A percentile compares a stretch with the other conserved stretches of the same genome.
These are phyloP conservation scores for Onthophagus sagittarius DNA, from an alignment of 2,888 invertebrate species.

Conservation along the genomic window DNA sequence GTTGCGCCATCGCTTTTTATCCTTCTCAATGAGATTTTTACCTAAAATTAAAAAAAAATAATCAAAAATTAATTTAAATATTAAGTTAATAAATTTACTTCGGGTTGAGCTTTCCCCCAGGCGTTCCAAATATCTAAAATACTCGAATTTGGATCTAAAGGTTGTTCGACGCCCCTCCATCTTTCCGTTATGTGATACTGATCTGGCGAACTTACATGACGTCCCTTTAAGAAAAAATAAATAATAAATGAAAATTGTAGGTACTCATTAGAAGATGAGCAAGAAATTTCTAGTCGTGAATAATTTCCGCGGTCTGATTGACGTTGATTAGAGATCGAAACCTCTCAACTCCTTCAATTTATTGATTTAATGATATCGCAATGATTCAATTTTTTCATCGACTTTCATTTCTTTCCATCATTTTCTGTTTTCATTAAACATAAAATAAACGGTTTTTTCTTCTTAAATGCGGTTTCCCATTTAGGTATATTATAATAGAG, in stretches of 20 bases:
- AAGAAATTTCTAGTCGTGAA: background rate
- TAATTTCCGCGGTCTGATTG: too few species aligned
- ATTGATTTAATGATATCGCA: too few species aligned
- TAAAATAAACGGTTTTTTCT: too few species aligned
- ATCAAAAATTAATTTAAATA: background rate
- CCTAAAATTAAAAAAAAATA: constrained; percentile 32
- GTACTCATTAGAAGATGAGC: background rate
- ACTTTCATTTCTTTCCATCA: too few species aligned
- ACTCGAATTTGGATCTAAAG: constrained; percentile 65
- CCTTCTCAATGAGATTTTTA: constrained; percentile 48
- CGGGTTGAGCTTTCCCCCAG: constrained; percentile 70
- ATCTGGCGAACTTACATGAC: constrained; percentile 41
- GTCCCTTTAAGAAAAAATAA: constrained; percentile 37
- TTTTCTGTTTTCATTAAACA: too few species aligned
- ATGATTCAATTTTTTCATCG: too few species aligned
- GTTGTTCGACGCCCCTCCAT: constrained; percentile 75
- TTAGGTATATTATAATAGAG: background rate
- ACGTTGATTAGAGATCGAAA: too few species aligned
- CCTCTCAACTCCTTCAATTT: too few species aligned
- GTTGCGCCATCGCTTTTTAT: constrained; percentile 42
- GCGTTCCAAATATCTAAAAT: constrained; percentile 76
- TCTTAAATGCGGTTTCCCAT: too few species aligned
- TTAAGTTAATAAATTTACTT: constrained; percentile 46
- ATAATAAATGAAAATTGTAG: background rate
- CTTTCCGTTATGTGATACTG: constrained; percentile 71